A percentile compares a stretch with the other conserved stretches of the same genome.
Conservation (phyloP, 2,888 invertebrate species). For the Macrosiphum euphorbiae region DNA sequence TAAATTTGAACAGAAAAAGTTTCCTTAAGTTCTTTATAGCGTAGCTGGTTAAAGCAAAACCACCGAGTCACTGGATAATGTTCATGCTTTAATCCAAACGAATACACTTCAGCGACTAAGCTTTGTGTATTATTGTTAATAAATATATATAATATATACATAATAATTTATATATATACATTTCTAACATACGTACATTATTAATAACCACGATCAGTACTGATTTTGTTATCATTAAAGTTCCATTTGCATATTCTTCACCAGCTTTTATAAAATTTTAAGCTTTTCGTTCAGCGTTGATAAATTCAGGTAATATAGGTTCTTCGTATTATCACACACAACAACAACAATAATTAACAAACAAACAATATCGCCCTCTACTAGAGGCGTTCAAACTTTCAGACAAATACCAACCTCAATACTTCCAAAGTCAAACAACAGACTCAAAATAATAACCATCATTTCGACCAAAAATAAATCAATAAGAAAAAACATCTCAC, state of each 20-base stretch:
- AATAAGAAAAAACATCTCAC: constrained; percentile 2
- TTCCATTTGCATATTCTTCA: not conserved
- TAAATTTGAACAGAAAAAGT: not conserved
- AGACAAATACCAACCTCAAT: not conserved
- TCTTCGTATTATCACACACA: not conserved
- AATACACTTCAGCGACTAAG: not conserved
- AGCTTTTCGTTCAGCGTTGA: not conserved
- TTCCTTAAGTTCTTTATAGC: not conserved
- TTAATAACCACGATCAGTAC: not conserved
- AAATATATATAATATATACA: not conserved
- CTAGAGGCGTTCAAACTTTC: not conserved
- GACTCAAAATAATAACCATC: constrained; percentile 7
- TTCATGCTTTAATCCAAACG: not conserved
- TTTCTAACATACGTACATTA: not conserved
- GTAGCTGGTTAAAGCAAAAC: not conserved
- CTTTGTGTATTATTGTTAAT: not conserved
- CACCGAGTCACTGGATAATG: not conserved
- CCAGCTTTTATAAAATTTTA: not conserved
- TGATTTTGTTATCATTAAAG: not conserved
- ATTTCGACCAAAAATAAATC: not conserved
- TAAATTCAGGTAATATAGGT: not conserved
- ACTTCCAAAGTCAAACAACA: not conserved
- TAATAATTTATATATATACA: not conserved
- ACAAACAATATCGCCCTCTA: not conserved
- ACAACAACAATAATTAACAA: not conserved